A percentile compares a stretch with the other conserved stretches of the same genome.
Conservation (phyloP, 2,888 invertebrate species). For the Hemistola chrysoprasaria region DNA sequence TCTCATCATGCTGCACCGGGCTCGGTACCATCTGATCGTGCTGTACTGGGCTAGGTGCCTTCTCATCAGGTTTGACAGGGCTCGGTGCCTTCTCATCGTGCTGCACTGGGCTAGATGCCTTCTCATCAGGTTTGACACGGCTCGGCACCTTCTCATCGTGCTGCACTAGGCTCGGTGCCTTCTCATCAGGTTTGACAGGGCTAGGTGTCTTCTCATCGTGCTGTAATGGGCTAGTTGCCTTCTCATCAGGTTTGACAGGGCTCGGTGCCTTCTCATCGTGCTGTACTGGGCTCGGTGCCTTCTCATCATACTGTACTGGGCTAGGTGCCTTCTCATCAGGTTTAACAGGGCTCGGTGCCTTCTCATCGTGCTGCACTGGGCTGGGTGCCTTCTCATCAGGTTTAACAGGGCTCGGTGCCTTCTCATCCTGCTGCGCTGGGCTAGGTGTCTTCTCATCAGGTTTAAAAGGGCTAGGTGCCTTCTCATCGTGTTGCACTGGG, state of each 20-base stretch:
- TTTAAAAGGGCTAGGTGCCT: conserved; percentile 1
- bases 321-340: conserved; percentile 3
- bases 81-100: conserved; percentile 13
- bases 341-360: neutral
- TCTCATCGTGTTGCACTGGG: neutral
- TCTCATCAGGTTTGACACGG: neutral
- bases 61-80: conserved; percentile 1
- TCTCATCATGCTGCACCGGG: conserved; percentile 15
- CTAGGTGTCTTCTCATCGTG: conserved; percentile 12
- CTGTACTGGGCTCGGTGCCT: conserved; percentile 1
- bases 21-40: conserved; percentile 14
- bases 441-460: conserved; percentile 7
- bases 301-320: conserved; percentile 3
- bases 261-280: conserved; percentile 12
- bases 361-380: neutral
- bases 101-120: conserved; percentile 4
- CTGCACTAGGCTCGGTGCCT: conserved; percentile 5
- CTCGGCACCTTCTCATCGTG: neutral
- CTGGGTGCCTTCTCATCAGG: conserved; percentile 2
- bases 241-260: too few species aligned
- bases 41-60: conserved; percentile 10
- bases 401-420: conserved; percentile 11
- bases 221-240: conserved; percentile 1
- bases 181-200: conserved; percentile 6
- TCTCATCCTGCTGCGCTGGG: conserved; percentile 4